Percentiles rank a stretch among this genome's conserved stretches.
Conservation (phyloP, 2,888 invertebrate species). For the Eupithecia insigniata region DNA sequence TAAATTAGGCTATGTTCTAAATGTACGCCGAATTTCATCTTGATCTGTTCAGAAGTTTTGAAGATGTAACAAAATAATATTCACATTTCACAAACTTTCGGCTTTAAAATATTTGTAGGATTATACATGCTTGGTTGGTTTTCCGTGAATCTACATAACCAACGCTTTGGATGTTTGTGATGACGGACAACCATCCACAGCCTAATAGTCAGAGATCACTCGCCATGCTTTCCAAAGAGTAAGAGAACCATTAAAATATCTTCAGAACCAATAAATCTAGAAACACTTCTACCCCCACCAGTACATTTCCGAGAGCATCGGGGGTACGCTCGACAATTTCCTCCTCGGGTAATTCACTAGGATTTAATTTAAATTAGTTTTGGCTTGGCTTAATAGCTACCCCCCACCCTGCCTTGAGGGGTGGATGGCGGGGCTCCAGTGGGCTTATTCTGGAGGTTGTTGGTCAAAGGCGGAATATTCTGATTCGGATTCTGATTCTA, state of each 20-base stretch:
- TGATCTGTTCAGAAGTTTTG: no score
- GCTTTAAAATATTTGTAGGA: no score
- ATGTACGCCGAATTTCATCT: no score
- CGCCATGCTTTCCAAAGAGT: not conserved
- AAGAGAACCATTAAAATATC: not conserved
- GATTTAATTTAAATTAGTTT: slow-evolving; percentile 91
- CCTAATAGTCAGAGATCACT: not conserved
- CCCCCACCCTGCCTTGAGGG: slow-evolving; percentile 68
- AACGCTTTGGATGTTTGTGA: no score
- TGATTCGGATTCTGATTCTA: no score
- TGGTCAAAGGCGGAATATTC: not conserved
- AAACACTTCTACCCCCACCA: slow-evolving; percentile 49
- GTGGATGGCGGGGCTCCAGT: slow-evolving; percentile 69
- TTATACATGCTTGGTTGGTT: no score
- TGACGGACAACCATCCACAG: not conserved
- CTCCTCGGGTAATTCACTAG: slow-evolving; percentile 88
- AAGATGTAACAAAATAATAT: no score
- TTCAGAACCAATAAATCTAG: slow-evolving; percentile 3
- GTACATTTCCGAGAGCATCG: slow-evolving; percentile 76
- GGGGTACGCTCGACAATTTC: slow-evolving; percentile 84
- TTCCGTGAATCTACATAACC: no score
- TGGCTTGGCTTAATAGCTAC: slow-evolving; percentile 95
- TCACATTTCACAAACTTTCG: no score
- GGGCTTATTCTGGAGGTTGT: slow-evolving; percentile 65
- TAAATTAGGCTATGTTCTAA: no score